These are phyloP conservation scores for Solenopsis fugax DNA, from an alignment of 1,140 invertebrate genomes.

Conservation along the genomic window DNA sequence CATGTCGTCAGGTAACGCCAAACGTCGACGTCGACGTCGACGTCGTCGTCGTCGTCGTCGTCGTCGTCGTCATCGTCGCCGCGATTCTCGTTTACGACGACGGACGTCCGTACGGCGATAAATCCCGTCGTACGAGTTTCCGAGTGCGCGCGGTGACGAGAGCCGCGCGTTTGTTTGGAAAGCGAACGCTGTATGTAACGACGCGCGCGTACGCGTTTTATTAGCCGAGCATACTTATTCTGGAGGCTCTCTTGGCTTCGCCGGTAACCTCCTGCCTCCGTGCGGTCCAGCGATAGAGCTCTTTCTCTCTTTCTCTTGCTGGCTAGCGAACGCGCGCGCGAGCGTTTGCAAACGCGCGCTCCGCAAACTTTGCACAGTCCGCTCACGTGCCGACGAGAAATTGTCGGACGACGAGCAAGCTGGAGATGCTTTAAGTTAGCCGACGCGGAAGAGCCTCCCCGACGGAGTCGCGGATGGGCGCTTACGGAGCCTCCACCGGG, in stretches of 20 bases:
- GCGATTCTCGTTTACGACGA: slow-evolving; percentile 54
- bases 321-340: slow-evolving; percentile 48
- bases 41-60: neutral
- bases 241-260: slow-evolving; percentile 61
- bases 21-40: neutral
- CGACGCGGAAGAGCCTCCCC: slow-evolving; percentile 77
- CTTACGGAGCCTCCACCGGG: neutral
- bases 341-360: slow-evolving; percentile 75
- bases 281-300: slow-evolving; percentile 23
- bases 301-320: neutral
- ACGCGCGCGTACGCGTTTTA: slow-evolving; percentile 70
- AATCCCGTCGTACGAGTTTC: slow-evolving; percentile 40
- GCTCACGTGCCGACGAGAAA: slow-evolving; percentile 83
- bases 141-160: slow-evolving; percentile 32
- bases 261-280: slow-evolving; percentile 70
- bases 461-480: slow-evolving; percentile 64
- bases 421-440: slow-evolving; percentile 70
- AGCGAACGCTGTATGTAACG: slow-evolving; percentile 67
- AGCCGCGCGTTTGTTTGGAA: slow-evolving; percentile 64
- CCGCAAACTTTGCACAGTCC: slow-evolving; percentile 80
- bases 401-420: slow-evolving; percentile 73
- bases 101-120: slow-evolving; percentile 37
- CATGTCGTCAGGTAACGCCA: neutral
- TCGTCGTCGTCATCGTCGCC: neutral
- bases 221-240: slow-evolving; percentile 74